Conservation (phyloP, 2,113 vertebrate genomes). For the Prolemur simus region DNA sequence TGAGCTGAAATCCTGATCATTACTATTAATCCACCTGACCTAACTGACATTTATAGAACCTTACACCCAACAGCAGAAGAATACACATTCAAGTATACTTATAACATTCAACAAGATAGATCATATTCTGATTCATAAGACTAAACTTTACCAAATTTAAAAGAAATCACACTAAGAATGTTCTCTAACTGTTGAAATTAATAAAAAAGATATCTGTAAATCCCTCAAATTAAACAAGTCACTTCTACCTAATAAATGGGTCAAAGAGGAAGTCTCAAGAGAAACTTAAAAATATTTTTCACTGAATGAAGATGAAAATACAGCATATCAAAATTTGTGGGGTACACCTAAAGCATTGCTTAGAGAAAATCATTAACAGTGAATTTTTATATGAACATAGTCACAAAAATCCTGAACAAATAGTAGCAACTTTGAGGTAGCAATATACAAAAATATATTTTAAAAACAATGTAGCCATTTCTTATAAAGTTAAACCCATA, state of each 20-base stretch:
- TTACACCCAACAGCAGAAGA: background rate
- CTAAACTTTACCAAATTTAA: background rate
- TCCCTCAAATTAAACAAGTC: background rate
- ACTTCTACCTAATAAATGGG: background rate
- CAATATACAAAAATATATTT: conserved; percentile 28
- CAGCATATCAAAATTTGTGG: background rate
- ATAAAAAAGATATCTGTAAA: background rate
- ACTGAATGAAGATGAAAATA: background rate
- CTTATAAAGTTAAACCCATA: background rate
- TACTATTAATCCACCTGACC: background rate
- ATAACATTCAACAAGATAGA: background rate
- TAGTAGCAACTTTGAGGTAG: background rate
- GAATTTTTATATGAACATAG: background rate
- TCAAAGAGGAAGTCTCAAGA: background rate
- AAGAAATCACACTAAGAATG: background rate
- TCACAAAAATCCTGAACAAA: background rate
- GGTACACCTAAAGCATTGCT: background rate
- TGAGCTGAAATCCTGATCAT: background rate
- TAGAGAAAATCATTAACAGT: background rate
- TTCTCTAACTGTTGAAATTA: background rate
- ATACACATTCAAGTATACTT: background rate
- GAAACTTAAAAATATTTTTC: background rate
- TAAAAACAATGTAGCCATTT: background rate
- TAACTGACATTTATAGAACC: background rate
- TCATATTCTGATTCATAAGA: background rate